Base-by-base conservation (phyloP, 2,888 invertebrate genomes). In the Hyposoter dolosus region DNA sequence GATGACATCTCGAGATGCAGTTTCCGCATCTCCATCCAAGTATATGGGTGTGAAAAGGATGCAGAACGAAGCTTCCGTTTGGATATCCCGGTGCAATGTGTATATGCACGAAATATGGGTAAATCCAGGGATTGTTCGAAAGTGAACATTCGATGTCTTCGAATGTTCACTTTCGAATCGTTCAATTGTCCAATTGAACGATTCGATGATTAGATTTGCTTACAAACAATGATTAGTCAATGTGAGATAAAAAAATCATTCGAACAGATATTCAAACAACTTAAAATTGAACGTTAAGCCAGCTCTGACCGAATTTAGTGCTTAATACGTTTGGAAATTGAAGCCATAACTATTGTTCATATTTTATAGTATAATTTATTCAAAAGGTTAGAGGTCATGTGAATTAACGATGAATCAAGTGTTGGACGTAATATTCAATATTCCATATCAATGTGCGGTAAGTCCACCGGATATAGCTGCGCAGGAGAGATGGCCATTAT, bases 1-100 rank as follows among this genome's bases (percentile, higher is more conserved):
- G 66, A 63, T 53, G 74, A 81, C 68, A 86, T 72, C 80, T 80
- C 68, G 82, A 74, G 81, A 86, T 86, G 68, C 72, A 81, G 76
- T 83, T 76, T 80, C 17, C 79, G 71, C 66, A 72, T 82, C 53
- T 72, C 83, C 45, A 65, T 35, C 45, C 60, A 65, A 71, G 65
- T 19, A 65, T 17, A 28, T 66, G 65, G 6, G 56, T 43, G 43
- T 17, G 23, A 35, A 17, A 17, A 23, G 5, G 40, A 40, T 0
- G 40, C 40, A 40, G 40, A 40, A 40, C 6, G 40, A 40, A 40
- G 7, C 40, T 40, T 40, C 40, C 40, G 7, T 40, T 40, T 40
- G 40, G 0, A 7, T 40, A 40, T 40, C 0, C 40, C 40, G 40
- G 7, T 4, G 7, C 40, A 40, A 40, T 7, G 40, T 40, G 40